These are phyloP conservation scores for Temnothorax unifasciatus DNA, from an alignment of 2,888 invertebrate species.

Conservation along the genomic window DNA sequence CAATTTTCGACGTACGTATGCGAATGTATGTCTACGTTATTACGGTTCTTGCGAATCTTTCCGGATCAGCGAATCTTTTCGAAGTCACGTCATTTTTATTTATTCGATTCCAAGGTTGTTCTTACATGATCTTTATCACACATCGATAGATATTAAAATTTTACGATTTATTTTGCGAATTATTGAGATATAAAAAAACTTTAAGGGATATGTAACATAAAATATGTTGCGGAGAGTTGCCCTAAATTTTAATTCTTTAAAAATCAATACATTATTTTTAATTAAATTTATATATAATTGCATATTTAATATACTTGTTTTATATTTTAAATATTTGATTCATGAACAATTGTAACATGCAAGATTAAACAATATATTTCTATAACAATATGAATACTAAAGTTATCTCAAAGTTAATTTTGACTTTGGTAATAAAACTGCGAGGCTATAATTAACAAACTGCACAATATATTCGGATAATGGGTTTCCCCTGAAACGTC, in stretches of 20 bases:
- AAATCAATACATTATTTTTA: neutral
- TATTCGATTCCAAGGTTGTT: conserved; percentile 14
- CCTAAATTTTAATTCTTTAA: neutral
- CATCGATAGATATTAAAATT: neutral
- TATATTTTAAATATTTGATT: neutral
- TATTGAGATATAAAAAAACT: neutral
- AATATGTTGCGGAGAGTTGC: neutral
- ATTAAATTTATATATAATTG: neutral
- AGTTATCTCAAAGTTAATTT: conserved; percentile 25
- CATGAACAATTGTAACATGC: neutral
- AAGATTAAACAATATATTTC: conserved; percentile 6
- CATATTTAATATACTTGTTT: neutral
- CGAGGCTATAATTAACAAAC: conserved; percentile 40
- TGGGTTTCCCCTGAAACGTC: conserved; percentile 37
- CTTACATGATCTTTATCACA: neutral
- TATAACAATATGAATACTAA: neutral
- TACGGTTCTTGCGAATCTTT: conserved; percentile 44
- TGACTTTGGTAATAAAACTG: conserved; percentile 43
- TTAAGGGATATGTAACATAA: neutral
- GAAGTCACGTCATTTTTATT: conserved; percentile 43
- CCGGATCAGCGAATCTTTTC: conserved; percentile 38
- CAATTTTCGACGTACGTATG: conserved; percentile 56
- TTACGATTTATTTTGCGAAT: neutral
- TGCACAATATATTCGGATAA: conserved; percentile 54
- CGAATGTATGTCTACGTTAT: conserved; percentile 19